phyloP scores from a whole-genome alignment of 2,888 invertebrate species.

The Rhogogaster chlorosoma region DNA sequence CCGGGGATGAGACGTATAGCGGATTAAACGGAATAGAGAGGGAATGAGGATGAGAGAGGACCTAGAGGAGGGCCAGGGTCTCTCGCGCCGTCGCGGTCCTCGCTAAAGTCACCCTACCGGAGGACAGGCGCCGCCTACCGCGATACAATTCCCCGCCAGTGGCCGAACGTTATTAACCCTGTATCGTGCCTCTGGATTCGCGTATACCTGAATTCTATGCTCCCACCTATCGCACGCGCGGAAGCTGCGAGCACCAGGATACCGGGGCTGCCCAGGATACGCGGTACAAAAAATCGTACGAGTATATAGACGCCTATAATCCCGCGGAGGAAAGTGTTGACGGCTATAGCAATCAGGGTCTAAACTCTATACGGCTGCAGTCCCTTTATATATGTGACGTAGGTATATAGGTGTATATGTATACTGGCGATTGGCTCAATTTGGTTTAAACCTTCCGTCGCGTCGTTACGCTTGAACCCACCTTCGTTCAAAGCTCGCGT shows the following conservation, averaged over 20 bases:
- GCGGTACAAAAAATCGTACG: background rate
- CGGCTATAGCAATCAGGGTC: background rate
- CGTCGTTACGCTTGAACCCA: constrained; percentile 9
- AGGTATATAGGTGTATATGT: background rate
- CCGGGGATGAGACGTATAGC: background rate
- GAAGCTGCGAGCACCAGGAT: background rate
- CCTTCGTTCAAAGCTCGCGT: constrained; percentile 32
- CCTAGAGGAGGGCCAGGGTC: constrained; percentile 4
- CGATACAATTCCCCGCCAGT: constrained; percentile 48
- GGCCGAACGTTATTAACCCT: constrained; percentile 42
- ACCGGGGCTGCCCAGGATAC: background rate
- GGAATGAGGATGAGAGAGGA: constrained; percentile 6
- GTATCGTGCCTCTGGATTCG: constrained; percentile 46
- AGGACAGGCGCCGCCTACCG: constrained; percentile 46
- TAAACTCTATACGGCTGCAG: background rate
- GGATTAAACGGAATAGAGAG: background rate
- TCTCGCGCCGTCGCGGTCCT: constrained; percentile 45
- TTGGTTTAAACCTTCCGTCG: constrained; percentile 7
- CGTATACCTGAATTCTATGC: constrained; percentile 19
- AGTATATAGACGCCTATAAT: background rate
- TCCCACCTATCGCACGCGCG: constrained; percentile 36
- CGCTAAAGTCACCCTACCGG: constrained; percentile 41
- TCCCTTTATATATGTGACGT: background rate
- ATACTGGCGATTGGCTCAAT: constrained; percentile 23
- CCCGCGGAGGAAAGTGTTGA: background rate